Evolutionary conservation across 2,797 vertebrate genomes (phyloP).

Genomic region (Fratercula arctica): DNA sequence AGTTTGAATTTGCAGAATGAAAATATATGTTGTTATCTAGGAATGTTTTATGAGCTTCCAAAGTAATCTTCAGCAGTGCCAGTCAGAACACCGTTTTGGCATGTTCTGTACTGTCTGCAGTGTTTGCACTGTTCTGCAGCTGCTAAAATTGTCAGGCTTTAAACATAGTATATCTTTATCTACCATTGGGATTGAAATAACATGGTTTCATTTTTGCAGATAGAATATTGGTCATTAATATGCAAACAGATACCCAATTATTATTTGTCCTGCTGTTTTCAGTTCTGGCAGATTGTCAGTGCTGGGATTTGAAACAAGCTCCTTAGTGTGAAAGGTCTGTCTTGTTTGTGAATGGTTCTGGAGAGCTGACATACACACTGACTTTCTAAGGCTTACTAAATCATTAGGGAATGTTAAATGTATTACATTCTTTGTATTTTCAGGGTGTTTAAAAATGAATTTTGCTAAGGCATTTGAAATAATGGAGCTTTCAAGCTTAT

Average conservation of each 20-base stretch:
- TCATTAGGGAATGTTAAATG: constrained; percentile 40
- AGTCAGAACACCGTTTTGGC: background rate
- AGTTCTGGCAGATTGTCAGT: constrained; percentile 37
- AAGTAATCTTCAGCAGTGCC: background rate
- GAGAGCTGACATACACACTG: constrained; percentile 22
- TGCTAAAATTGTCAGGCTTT: constrained; percentile 30
- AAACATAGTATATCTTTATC: constrained; percentile 5
- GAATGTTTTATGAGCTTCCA: background rate
- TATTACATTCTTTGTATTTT: background rate
- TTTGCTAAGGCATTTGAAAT: background rate
- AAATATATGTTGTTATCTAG: background rate
- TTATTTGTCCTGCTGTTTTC: constrained; percentile 67
- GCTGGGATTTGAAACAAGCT: constrained; percentile 52
- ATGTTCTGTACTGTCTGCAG: background rate
- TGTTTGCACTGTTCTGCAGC: background rate
- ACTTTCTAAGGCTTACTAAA: constrained; percentile 22
- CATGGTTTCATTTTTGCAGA: background rate
- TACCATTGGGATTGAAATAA: background rate
- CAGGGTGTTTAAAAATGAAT: constrained; percentile 22
- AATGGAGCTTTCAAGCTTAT: background rate
- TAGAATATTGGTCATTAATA: constrained; percentile 57
- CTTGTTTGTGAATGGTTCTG: constrained; percentile 25
- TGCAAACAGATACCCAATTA: constrained; percentile 63
- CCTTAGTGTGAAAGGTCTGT: constrained; percentile 39
- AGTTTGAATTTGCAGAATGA: background rate